These are phyloP conservation scores for Andrena minutula DNA, from an alignment of 2,888 invertebrate species.

Conservation along the genomic window DNA sequence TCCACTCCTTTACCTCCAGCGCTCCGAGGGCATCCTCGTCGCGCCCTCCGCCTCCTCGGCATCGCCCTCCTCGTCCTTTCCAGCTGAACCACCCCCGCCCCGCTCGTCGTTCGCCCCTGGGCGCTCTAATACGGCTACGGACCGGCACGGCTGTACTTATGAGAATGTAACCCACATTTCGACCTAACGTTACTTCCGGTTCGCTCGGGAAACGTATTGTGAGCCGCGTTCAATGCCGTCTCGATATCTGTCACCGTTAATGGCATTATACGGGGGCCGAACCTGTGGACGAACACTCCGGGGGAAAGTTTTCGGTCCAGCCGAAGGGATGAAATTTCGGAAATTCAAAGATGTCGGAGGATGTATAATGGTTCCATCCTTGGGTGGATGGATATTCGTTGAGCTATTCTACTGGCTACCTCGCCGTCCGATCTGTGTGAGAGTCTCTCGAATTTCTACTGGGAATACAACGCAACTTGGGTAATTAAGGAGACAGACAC, in stretches of 20 bases:
- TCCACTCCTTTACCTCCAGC: conserved; percentile 50
- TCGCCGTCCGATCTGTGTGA: too few species aligned
- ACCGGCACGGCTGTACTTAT: conserved; percentile 66
- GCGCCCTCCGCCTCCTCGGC: conserved; percentile 5
- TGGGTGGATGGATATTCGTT: too few species aligned
- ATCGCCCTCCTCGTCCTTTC: conserved; percentile 32
- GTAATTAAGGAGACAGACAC: too few species aligned
- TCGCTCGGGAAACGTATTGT: conserved; percentile 60
- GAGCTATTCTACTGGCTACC: too few species aligned
- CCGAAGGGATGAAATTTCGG: not conserved
- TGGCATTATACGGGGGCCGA: conserved; percentile 29
- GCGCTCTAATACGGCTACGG: conserved; percentile 68
- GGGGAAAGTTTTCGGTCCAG: conserved; percentile 11
- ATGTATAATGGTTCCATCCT: too few species aligned
- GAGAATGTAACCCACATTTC: conserved; percentile 73
- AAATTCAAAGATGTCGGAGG: not conserved
- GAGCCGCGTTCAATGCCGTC: conserved; percentile 40
- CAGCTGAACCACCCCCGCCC: conserved; percentile 8
- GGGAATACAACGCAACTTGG: too few species aligned
- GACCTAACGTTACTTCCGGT: conserved; percentile 67
- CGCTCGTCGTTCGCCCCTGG: conserved; percentile 61
- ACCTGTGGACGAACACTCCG: not conserved
- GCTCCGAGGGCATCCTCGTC: conserved; percentile 49
- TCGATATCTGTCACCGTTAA: conserved; percentile 55
- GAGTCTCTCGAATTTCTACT: too few species aligned